Evolutionary conservation across 2,113 vertebrate species (phyloP).

Genomic region (Sylvia atricapilla): DNA sequence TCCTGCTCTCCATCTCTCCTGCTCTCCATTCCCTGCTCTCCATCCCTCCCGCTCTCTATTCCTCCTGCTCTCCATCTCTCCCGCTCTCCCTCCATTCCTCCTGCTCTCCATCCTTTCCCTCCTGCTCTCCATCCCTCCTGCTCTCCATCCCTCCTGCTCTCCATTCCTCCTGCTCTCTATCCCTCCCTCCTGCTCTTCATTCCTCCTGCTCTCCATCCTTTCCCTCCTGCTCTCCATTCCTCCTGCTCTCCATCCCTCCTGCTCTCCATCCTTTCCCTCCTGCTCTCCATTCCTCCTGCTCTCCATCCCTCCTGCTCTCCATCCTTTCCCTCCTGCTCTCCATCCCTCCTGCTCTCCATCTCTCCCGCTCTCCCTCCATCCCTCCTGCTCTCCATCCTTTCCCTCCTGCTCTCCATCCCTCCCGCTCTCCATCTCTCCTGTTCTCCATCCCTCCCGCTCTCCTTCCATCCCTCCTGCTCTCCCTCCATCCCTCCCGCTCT

Average conservation of each 20-base stretch:
- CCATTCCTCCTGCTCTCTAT: no score
- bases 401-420: background rate
- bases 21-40: background rate
- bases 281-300: background rate
- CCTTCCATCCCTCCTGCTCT: background rate
- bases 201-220: no score
- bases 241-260: background rate
- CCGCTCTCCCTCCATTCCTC: background rate
- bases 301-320: background rate
- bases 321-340: background rate
- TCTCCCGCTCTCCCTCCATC: no score
- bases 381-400: background rate
- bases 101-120: background rate
- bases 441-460: background rate
- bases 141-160: background rate
- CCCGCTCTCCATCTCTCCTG: background rate
- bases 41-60: background rate
- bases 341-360: background rate
- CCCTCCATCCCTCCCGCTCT: background rate
- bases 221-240: background rate
- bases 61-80: no score
- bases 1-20: background rate
- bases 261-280: no score
- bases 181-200: background rate
- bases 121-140: background rate